These are phyloP conservation scores for Bolinopsis microptera DNA, from an alignment of 37 sponge, comb jelly and placozoan genomes.

Conservation along the genomic window DNA sequence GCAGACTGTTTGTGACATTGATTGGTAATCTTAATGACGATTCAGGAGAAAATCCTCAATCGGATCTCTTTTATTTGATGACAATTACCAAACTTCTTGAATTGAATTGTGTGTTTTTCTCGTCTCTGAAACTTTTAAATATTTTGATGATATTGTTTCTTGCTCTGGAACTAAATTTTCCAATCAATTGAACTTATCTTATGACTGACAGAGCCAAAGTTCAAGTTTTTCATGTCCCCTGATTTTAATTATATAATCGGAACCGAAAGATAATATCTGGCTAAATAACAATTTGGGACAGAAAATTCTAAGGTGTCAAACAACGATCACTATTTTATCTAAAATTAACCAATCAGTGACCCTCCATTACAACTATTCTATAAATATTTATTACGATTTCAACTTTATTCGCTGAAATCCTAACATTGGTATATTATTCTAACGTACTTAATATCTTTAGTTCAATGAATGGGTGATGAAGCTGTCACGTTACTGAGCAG, in stretches of 20 bases:
- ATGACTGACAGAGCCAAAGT: no score
- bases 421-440: no score
- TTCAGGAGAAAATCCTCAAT: neutral
- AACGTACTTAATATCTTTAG: neutral
- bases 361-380: no score
- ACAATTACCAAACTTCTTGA: neutral
- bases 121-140: neutral
- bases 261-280: no score
- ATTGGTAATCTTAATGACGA: neutral
- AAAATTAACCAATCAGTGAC: no score
- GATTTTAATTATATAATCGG: no score
- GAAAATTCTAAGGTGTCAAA: no score
- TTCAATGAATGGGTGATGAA: constrained; percentile 56
- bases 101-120: neutral
- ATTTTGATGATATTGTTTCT: neutral
- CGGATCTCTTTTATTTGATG: neutral
- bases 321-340: no score
- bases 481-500: neutral
- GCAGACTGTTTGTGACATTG: neutral
- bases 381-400: no score
- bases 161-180: no score
- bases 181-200: neutral
- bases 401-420: neutral
- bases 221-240: no score
- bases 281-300: no score